Conservation (phyloP, 2,113 vertebrate genomes). For the Theristicus caerulescens region DNA sequence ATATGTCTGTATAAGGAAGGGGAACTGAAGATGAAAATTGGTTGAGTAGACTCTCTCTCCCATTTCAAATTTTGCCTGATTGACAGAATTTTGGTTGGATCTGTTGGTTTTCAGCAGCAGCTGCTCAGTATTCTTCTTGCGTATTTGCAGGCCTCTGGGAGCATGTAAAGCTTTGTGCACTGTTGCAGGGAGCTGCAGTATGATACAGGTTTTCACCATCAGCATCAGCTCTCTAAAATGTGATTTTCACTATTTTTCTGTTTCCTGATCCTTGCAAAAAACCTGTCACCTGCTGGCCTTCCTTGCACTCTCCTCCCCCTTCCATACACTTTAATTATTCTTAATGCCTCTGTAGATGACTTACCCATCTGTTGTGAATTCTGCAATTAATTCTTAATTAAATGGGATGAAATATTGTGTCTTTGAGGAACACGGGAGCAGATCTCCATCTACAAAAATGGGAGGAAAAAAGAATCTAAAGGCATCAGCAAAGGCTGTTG, state of each 20-base stretch:
- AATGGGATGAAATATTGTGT: slow-evolving; percentile 1
- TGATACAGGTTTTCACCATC: neutral
- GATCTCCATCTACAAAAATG: neutral
- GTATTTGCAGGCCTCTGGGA: neutral
- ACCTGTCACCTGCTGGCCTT: neutral
- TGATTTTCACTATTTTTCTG: neutral
- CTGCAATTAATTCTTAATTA: slow-evolving; percentile 46
- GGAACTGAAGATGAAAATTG: neutral
- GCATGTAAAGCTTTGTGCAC: neutral
- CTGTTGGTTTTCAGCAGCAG: neutral
- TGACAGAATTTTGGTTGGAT: neutral
- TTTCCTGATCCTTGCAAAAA: neutral
- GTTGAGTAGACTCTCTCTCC: neutral
- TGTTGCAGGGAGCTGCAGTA: neutral
- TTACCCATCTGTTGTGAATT: slow-evolving; percentile 49
- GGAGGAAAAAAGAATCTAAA: neutral
- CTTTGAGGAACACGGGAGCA: neutral
- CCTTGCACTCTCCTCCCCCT: neutral
- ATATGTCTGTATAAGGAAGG: neutral
- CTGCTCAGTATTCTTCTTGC: neutral
- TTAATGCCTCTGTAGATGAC: slow-evolving; percentile 3
- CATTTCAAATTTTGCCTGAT: neutral
- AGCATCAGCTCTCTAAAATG: neutral
- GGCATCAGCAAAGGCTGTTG: neutral
- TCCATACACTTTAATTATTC: neutral